Base-by-base conservation (phyloP, 2,888 invertebrate species). In the Drosophila engyochracea region DNA sequence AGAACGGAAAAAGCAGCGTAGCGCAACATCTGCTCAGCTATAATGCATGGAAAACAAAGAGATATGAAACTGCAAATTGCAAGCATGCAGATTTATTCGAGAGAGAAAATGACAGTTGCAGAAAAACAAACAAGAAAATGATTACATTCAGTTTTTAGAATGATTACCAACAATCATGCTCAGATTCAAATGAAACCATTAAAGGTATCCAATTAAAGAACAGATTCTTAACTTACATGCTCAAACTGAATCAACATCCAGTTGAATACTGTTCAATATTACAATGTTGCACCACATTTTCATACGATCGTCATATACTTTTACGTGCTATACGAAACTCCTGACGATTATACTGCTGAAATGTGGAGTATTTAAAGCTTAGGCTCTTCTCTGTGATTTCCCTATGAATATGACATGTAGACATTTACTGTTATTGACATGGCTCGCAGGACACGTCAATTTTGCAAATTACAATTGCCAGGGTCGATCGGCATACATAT, bases 381-480 rank as follows among this genome's bases (percentile, higher is more conserved):
- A 51, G 74, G 71, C 74, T 66, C 52, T 59, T 52, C 71, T 61
- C 52, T 64, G 64, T 83, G 79, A 89, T 79, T 84, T 86, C 30
- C 52, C 10, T 71, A 89, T 87, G 69, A 89, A 84, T 72, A 75
- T 75, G 79, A 72, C 79, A 82, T 71, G 79, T 47, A 67, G 65
- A 66, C 66, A 53, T 69, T 64, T 71, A 57, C 49, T 39, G 62
- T 25, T 69, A 80, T 71, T 71, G 80, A 71, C 71, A 65, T 60
- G 68, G 37, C 55, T 52, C 41, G 54, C 70, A 70, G 78, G 71
- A 74, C 82, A 78, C 82, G 85, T 80, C 85, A 89, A 86, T 85
- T 78, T 86, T 70, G 89, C 89, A 89, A 89, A 86, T 86, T 87
- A 81, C 87, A 84, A 85, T 85, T 80, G 79, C 76, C 74, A 69